Percentiles rank a stretch among this genome's conserved stretches.
These are phyloP conservation scores for Climacteris rufus DNA, from an alignment of 2,113 vertebrate species.

Conservation along the genomic window DNA sequence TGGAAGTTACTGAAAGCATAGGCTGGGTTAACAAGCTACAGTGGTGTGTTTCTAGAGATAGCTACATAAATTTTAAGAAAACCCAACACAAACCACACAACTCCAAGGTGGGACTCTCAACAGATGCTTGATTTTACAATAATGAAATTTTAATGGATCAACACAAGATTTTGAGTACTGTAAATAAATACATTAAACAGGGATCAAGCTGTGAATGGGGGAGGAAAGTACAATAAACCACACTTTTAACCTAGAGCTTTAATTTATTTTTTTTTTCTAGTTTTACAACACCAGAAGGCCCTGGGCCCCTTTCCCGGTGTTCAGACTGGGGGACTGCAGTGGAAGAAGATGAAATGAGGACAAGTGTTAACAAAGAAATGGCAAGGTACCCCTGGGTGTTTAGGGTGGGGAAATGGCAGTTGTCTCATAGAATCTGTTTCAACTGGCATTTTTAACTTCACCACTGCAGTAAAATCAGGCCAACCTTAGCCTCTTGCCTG, in stretches of 20 bases:
- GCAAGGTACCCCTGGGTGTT: conserved; percentile 74
- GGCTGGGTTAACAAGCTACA: neutral
- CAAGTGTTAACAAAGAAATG: conserved; percentile 83
- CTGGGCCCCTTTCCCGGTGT: conserved; percentile 77
- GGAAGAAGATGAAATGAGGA: conserved; percentile 88
- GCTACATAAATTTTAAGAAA: neutral
- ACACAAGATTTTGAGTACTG: neutral
- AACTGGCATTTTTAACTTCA: neutral
- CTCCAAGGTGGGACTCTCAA: neutral
- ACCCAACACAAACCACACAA: neutral
- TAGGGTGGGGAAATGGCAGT: neutral
- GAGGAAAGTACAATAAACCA: neutral
- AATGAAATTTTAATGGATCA: neutral
- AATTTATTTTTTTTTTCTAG: conserved; percentile 46
- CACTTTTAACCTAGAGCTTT: neutral
- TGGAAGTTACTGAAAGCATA: neutral
- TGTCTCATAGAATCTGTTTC: neutral
- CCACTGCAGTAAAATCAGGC: neutral
- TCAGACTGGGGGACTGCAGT: conserved; percentile 88
- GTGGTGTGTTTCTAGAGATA: neutral
- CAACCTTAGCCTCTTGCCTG: neutral
- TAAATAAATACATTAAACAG: neutral
- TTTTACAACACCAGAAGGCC: conserved; percentile 91
- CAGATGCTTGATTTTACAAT: neutral
- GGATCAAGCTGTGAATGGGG: neutral